Evolutionary conservation across 2,113 vertebrate genomes (phyloP).

Genomic region (Orcinus orca): DNA sequence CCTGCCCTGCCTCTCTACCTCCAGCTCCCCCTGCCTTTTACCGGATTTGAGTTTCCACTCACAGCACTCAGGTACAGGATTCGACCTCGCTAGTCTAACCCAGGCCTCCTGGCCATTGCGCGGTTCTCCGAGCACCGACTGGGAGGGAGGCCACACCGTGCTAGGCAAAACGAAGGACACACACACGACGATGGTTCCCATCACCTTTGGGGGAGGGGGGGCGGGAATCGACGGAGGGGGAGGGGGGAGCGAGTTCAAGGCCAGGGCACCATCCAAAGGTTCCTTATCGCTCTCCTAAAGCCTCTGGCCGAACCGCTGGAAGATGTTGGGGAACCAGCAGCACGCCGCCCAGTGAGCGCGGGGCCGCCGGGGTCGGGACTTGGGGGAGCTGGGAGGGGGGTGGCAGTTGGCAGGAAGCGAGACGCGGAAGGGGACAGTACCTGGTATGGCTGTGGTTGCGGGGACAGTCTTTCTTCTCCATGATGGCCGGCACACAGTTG

Average conservation of each 20-base stretch:
- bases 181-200: neutral
- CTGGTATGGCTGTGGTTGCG: conserved; percentile 84
- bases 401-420: neutral
- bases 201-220: neutral
- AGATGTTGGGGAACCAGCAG: neutral
- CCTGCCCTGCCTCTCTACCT: neutral
- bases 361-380: neutral
- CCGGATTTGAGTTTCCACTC: neutral
- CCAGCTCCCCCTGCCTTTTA: neutral
- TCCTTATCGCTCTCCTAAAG: neutral
- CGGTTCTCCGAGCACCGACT: no score
- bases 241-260: neutral
- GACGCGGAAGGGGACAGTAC: conserved; percentile 62
- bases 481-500: conserved; percentile 94
- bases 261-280: neutral
- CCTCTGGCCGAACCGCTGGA: neutral
- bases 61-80: neutral
- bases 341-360: neutral
- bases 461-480: conserved; percentile 91
- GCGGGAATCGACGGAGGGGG: neutral
- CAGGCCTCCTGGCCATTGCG: neutral
- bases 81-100: neutral
- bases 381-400: fast-evolving
- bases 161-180: neutral
- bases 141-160: neutral